These are phyloP conservation scores for Belgica antarctica DNA, from an alignment of 2,888 invertebrate species.

Conservation along the genomic window DNA sequence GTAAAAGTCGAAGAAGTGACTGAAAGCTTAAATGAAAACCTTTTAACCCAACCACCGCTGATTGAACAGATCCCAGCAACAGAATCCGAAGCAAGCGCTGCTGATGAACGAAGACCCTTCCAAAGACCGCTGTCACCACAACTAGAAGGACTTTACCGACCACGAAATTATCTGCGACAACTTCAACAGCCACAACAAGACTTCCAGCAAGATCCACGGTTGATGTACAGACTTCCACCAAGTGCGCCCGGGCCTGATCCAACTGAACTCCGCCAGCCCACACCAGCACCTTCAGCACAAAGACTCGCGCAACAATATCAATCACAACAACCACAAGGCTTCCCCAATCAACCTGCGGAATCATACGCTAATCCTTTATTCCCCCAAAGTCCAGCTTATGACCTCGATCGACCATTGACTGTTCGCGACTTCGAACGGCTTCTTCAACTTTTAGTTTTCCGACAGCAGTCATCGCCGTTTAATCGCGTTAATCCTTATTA, in stretches of 20 bases:
- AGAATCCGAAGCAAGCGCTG: slow-evolving; percentile 39
- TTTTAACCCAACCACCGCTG: slow-evolving; percentile 58
- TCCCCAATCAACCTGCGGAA: slow-evolving; percentile 48
- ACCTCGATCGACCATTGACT: slow-evolving; percentile 68
- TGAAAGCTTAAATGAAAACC: slow-evolving; percentile 57
- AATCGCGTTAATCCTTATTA: slow-evolving; percentile 36
- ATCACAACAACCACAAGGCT: slow-evolving; percentile 45
- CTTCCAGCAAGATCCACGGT: not conserved
- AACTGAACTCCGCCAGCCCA: not conserved
- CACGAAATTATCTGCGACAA: slow-evolving; percentile 56
- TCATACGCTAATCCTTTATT: slow-evolving; percentile 47
- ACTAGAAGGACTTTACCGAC: slow-evolving; percentile 41
- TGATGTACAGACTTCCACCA: not conserved
- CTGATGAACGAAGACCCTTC: slow-evolving; percentile 45
- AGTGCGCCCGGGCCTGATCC: not conserved
- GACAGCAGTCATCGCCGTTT: slow-evolving; percentile 59
- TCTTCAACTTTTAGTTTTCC: slow-evolving; percentile 63
- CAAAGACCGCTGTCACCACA: slow-evolving; percentile 44
- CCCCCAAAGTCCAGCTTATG: slow-evolving; percentile 57
- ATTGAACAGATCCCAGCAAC: slow-evolving; percentile 59
- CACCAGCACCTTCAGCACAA: slow-evolving; percentile 47
- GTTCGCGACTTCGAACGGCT: slow-evolving; percentile 68
- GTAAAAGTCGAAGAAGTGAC: slow-evolving; percentile 59
- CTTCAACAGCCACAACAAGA: slow-evolving; percentile 11
- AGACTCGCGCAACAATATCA: slow-evolving; percentile 43